These are phyloP conservation scores for Bettongia penicillata DNA, from an alignment of 2,113 vertebrate genomes.

Conservation along the genomic window DNA sequence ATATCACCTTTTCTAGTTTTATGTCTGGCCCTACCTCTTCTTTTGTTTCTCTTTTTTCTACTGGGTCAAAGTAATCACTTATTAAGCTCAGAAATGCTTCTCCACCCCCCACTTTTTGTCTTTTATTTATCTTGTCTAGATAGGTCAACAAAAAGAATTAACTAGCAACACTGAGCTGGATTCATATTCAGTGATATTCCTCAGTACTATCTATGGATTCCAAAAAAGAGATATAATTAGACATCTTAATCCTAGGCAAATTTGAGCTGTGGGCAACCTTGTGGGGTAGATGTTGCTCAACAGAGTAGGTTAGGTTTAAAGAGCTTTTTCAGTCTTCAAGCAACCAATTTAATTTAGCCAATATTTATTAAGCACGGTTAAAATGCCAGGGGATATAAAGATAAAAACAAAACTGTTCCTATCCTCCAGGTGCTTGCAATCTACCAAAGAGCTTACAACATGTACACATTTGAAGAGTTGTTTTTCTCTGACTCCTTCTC, in stretches of 20 bases:
- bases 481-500: not conserved
- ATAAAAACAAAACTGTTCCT: not conserved
- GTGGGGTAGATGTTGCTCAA: not conserved
- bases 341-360: not conserved
- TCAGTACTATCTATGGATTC: not conserved
- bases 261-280: not conserved
- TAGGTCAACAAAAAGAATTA: not conserved
- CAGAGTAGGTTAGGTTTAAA: not conserved
- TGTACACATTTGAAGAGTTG: not conserved
- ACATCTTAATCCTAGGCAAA: not conserved
- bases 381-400: not conserved
- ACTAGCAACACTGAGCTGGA: not conserved
- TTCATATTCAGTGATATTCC: not conserved
- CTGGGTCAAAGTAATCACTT: not conserved
- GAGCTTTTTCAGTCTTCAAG: not conserved
- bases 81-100: not conserved
- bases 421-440: not conserved
- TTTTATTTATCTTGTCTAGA: not conserved
- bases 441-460: not conserved
- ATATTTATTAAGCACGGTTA: not conserved
- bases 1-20: not conserved
- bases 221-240: not conserved
- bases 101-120: not conserved
- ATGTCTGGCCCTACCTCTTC: not conserved
- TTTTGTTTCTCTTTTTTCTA: not conserved